Evolutionary conservation across 2,797 vertebrate genomes (phyloP).

Genomic region (Chiroxiphia lanceolata): DNA sequence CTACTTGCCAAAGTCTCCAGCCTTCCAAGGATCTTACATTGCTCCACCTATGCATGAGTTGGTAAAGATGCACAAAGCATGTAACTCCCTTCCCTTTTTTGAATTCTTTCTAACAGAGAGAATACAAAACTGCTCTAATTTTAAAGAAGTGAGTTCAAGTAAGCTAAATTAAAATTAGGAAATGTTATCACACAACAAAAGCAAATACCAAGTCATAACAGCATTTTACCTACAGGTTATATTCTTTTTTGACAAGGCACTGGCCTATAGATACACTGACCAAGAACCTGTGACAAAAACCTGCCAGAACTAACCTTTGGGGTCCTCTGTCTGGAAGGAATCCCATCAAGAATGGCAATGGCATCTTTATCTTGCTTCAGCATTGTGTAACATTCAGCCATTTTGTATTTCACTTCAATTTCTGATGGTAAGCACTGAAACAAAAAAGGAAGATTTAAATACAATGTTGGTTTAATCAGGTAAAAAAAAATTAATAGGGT

Average conservation of each 20-base stretch:
- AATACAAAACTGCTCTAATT: not conserved
- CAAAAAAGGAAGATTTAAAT: not conserved
- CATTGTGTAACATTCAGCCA: constrained; percentile 98
- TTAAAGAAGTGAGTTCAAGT: not conserved
- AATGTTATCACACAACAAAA: not conserved
- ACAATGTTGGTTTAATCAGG: accelerated
- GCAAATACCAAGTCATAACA: not conserved
- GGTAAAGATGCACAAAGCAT: not conserved
- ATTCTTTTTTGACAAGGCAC: not conserved
- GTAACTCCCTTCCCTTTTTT: not conserved
- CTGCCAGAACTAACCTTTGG: constrained; percentile 84
- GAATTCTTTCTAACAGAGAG: not conserved
- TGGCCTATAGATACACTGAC: not conserved
- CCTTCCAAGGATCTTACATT: not conserved
- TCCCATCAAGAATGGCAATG: constrained; percentile 96
- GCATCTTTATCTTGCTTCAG: constrained; percentile 97
- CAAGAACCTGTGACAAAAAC: not conserved
- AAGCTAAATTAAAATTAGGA: not conserved
- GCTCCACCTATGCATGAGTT: not conserved
- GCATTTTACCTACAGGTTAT: not conserved
- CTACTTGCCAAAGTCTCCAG: not conserved
- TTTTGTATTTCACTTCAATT: constrained; percentile 99
- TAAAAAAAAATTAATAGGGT: not conserved
- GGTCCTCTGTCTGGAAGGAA: constrained; percentile 95
- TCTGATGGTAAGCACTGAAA: constrained; percentile 92